Conservation (phyloP, 2,797 vertebrate species). For the Amazona ochrocephala region DNA sequence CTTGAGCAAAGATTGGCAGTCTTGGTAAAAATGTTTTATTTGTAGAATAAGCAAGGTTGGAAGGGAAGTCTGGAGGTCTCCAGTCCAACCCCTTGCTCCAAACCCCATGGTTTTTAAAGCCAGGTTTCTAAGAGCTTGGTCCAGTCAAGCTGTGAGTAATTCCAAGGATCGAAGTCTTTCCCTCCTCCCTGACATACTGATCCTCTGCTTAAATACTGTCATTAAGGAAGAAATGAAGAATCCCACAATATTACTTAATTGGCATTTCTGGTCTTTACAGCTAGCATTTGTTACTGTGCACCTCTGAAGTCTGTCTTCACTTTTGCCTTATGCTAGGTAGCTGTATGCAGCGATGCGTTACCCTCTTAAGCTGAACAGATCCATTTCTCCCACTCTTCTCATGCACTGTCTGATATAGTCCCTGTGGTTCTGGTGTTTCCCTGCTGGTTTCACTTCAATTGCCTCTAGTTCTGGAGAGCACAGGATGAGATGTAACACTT, state of each 20-base stretch:
- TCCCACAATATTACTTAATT: accelerated
- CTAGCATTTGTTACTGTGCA: background rate
- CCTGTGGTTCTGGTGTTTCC: background rate
- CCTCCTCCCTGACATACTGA: background rate
- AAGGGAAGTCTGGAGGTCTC: background rate
- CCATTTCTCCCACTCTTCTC: background rate
- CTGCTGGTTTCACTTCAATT: background rate
- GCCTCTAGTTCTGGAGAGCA: background rate
- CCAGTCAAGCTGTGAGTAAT: background rate
- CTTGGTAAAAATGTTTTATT: background rate
- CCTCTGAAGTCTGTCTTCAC: background rate
- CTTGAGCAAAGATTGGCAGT: background rate
- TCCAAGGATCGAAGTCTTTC: background rate
- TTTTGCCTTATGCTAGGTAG: background rate
- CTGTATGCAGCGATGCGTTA: too few species aligned
- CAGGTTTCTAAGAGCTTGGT: background rate
- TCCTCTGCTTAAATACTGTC: background rate
- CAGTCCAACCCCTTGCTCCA: background rate
- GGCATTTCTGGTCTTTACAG: background rate
- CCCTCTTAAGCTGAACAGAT: background rate
- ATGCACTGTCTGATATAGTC: background rate
- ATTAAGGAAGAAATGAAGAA: background rate
- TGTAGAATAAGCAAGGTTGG: background rate
- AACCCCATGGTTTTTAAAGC: background rate
- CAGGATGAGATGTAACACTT: background rate